Percentiles rank a stretch among this genome's conserved stretches.
phyloP scores from a whole-genome alignment of 2,113 vertebrate species.

The Aramus guarauna region DNA sequence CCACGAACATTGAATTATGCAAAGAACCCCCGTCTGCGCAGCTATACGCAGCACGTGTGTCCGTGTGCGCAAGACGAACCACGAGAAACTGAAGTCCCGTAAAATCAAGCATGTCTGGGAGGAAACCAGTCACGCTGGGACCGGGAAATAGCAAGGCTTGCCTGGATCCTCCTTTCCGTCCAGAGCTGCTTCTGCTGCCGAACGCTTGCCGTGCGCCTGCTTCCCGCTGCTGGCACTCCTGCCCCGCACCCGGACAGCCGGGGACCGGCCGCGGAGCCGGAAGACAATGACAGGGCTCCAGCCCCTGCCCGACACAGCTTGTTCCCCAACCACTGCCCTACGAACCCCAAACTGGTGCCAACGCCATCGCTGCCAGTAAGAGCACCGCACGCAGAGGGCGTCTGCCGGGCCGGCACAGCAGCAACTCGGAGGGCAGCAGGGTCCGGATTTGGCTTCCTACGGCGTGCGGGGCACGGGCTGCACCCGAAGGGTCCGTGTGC shows the following conservation, averaged over 20 bases:
- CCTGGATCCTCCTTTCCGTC: neutral
- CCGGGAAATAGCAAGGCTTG: neutral
- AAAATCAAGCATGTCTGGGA: neutral
- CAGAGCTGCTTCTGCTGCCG: neutral
- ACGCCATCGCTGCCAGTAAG: accelerated
- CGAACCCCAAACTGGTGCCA: too few relatives aligned
- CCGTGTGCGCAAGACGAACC: neutral
- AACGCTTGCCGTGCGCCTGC: neutral
- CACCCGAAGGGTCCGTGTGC: neutral
- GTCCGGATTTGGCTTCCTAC: too few relatives aligned
- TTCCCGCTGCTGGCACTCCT: neutral
- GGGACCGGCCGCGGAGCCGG: neutral
- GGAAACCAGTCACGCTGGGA: neutral
- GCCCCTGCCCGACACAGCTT: accelerated
- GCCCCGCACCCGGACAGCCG: too few relatives aligned
- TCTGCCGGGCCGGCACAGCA: too few relatives aligned
- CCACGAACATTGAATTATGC: accelerated
- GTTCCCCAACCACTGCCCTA: neutral
- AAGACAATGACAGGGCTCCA: accelerated
- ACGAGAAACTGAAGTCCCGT: neutral
- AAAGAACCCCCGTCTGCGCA: neutral
- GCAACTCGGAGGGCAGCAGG: neutral
- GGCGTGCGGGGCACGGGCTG: accelerated
- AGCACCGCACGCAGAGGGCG: accelerated
- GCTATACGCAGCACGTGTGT: neutral